A percentile compares a stretch with the other conserved stretches of the same genome.
Evolutionary conservation across 2,888 invertebrate species (phyloP).

Genomic region (Platyscelio sp.): DNA sequence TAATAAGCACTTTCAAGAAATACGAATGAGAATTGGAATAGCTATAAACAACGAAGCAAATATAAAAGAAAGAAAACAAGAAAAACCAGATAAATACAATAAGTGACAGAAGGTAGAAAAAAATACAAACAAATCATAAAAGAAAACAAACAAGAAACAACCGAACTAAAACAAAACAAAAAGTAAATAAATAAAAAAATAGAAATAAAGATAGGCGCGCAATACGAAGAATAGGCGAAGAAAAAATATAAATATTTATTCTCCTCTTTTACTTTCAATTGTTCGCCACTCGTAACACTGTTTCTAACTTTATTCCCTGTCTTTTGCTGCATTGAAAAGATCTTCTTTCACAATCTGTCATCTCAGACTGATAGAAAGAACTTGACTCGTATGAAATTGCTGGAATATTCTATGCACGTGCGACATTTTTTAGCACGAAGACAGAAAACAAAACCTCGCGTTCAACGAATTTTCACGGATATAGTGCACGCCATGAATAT

Average conservation of each 20-base stretch:
- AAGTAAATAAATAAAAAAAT: too few species aligned
- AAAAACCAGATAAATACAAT: too few species aligned
- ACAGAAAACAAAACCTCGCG: conserved; percentile 60
- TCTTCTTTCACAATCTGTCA: conserved; percentile 52
- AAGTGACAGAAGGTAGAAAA: too few species aligned
- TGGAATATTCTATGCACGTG: conserved; percentile 57
- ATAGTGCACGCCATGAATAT: conserved; percentile 64
- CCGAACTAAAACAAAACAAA: too few species aligned
- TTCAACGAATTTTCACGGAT: conserved; percentile 69
- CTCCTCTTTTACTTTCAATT: conserved; percentile 2
- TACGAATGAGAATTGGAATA: too few species aligned
- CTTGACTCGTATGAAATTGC: conserved; percentile 47
- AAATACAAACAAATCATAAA: too few species aligned
- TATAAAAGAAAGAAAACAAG: too few species aligned
- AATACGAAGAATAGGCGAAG: too few species aligned
- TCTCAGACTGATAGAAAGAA: conserved; percentile 62
- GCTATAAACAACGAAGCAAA: too few species aligned
- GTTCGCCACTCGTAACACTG: neutral
- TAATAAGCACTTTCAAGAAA: too few species aligned
- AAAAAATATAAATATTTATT: conserved; percentile 17
- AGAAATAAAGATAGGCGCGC: too few species aligned
- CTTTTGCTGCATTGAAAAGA: conserved; percentile 49
- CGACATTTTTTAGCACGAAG: conserved; percentile 63
- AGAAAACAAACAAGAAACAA: too few species aligned
- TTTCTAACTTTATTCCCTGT: conserved; percentile 13